Evolutionary conservation across 2,888 invertebrate genomes (phyloP).

Genomic region (Drosophila buzzatii): DNA sequence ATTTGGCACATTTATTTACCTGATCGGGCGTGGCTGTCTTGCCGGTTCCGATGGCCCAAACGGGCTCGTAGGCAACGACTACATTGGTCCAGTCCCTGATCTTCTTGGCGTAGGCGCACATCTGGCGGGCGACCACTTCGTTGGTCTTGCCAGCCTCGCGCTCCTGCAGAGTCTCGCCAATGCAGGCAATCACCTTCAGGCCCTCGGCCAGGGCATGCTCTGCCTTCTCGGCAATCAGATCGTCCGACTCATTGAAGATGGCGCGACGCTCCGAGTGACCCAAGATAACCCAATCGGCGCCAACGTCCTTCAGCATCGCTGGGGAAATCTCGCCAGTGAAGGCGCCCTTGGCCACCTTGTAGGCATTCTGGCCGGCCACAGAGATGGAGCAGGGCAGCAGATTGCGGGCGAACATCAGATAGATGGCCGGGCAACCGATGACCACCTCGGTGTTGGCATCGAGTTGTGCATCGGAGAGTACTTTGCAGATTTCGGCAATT

Average conservation of each 20-base stretch:
- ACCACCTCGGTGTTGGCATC: conserved; percentile 95
- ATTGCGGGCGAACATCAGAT: conserved; percentile 90
- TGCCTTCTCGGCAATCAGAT: conserved; percentile 91
- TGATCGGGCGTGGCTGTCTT: conserved; percentile 98
- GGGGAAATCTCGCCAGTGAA: conserved; percentile 99
- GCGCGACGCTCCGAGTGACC: conserved; percentile 99
- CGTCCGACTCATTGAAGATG: conserved; percentile 93
- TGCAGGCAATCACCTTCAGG: conserved; percentile 95
- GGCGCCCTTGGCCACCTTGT: conserved; percentile 96
- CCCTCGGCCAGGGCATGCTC: conserved; percentile 91
- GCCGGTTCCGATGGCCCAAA: conserved; percentile 99
- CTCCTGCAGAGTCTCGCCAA: conserved; percentile 98
- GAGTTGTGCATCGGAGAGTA: conserved; percentile 91
- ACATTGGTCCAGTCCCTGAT: conserved; percentile 91
- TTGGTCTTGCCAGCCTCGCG: conserved; percentile 97
- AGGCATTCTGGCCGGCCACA: conserved; percentile 93
- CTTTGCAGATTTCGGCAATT: conserved; percentile 92
- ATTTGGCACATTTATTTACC: conserved; percentile 84
- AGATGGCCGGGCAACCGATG: conserved; percentile 95
- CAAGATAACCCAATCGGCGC: conserved; percentile 96
- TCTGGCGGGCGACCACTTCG: conserved; percentile 96
- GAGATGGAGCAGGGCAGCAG: conserved; percentile 90
- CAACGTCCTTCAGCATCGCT: conserved; percentile 97
- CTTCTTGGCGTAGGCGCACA: conserved; percentile 92
- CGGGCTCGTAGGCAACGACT: conserved; percentile 99